Evolutionary conservation across 2,113 vertebrate genomes (phyloP).

Genomic region (Falco punctatus): DNA sequence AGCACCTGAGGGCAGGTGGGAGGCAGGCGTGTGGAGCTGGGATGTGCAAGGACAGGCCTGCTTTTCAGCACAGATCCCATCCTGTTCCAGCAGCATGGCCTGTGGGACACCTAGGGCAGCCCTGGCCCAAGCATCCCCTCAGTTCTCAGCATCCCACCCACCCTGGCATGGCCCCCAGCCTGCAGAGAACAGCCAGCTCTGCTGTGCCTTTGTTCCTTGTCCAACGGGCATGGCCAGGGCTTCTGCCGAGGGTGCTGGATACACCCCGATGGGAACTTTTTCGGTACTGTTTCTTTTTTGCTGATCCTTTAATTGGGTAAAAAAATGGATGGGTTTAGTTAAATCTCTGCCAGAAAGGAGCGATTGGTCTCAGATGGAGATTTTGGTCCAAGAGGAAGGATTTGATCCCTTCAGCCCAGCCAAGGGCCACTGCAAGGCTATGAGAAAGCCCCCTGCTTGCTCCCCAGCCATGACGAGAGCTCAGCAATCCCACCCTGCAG

Average conservation of each 20-base stretch:
- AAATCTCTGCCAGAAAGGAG: neutral
- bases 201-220: neutral
- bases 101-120: neutral
- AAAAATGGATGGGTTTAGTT: neutral
- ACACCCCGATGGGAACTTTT: neutral
- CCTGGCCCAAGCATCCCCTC: neutral
- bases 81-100: neutral
- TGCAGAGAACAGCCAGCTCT: neutral
- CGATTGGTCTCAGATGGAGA: accelerated
- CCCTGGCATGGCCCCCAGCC: neutral
- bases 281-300: neutral
- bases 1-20: neutral
- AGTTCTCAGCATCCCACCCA: accelerated
- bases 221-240: accelerated
- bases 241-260: accelerated
- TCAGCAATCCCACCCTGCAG: neutral
- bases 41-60: neutral
- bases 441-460: neutral
- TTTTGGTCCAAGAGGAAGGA: neutral
- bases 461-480: neutral
- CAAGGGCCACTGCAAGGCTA: accelerated
- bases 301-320: neutral
- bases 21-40: neutral
- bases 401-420: neutral
- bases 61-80: neutral